Base-by-base conservation (phyloP, 2,888 invertebrate genomes). In the Xestia ashworthii region DNA sequence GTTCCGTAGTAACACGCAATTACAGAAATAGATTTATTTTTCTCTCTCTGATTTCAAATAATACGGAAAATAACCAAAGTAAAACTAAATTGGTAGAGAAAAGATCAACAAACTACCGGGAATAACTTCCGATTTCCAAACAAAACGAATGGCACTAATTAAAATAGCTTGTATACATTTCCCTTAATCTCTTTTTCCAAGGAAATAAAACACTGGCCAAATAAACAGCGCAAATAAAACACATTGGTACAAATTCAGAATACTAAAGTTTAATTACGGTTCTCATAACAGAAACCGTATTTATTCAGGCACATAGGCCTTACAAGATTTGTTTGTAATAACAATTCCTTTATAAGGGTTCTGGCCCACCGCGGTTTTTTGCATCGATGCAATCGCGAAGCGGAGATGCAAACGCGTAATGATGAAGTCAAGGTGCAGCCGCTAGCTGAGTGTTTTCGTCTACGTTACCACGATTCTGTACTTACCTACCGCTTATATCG, bases 261-360 rank as follows among this genome's bases (percentile, higher is more conserved):
- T 53, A 71, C 22, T n/a, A 68, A 72, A 65, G 44, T 71, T 50
- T 60, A 65, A 76, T 74, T 67, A 72, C 46, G 16, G 46, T 32
- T 67, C 71, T 62, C 60, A 55, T 53, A 70, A 62, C 55, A 41
- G 22, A 46, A 73, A 55, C 68, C 55, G 41, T 83, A 69, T 81
- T 85, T 78, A 74, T 80, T 70, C 74, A 76, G 76, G 71, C 69
- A 69, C 38, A 67, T 71, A 55, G 58, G 67, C 46, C 74, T 67
- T 53, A 75, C 58, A 78, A 83, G 74, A 83, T 81, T 81, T 76
- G 64, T 65, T 76, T 68, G 68, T 70, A 55, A 70, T 58, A 78
- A 82, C 12, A 76, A 70, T 80, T 83, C 3, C 19, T 72, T 80
- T 71, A 64, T n/a, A 65, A 60, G 32, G 32, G 9, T 1, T 38